Conservation (phyloP, 1,140 invertebrate genomes). For the Arion vulgaris region DNA sequence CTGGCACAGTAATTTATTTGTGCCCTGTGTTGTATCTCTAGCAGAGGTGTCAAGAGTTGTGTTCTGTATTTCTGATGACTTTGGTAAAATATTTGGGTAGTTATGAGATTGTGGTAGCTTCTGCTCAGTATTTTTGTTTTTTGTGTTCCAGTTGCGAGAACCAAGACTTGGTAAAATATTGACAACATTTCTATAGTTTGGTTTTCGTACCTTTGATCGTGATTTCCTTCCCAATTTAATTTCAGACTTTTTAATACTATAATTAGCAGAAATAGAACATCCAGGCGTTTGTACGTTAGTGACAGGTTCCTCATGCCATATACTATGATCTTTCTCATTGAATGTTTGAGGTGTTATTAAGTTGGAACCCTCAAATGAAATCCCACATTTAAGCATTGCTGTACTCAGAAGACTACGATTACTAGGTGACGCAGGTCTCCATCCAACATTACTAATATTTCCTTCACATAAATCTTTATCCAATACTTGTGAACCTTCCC, state of each 20-base stretch:
- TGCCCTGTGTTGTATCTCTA: background rate
- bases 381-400: background rate
- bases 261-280: background rate
- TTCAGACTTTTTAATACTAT: background rate
- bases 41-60: background rate
- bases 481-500: background rate
- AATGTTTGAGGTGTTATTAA: background rate
- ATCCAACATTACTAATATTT: background rate
- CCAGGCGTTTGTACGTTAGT: background rate
- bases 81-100: background rate
- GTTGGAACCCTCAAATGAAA: background rate
- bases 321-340: background rate
- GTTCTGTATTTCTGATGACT: background rate
- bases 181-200: background rate
- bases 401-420: background rate
- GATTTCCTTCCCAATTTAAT: background rate
- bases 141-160: background rate
- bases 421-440: background rate
- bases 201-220: background rate
- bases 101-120: background rate
- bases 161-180: background rate
- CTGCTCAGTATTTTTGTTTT: background rate
- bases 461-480: background rate
- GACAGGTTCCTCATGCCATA: background rate
- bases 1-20: background rate